Percentiles rank a stretch among this genome's conserved stretches.
These are phyloP conservation scores for Cebidichthys violaceus DNA, from an alignment of 2,113 vertebrate species.

Conservation along the genomic window DNA sequence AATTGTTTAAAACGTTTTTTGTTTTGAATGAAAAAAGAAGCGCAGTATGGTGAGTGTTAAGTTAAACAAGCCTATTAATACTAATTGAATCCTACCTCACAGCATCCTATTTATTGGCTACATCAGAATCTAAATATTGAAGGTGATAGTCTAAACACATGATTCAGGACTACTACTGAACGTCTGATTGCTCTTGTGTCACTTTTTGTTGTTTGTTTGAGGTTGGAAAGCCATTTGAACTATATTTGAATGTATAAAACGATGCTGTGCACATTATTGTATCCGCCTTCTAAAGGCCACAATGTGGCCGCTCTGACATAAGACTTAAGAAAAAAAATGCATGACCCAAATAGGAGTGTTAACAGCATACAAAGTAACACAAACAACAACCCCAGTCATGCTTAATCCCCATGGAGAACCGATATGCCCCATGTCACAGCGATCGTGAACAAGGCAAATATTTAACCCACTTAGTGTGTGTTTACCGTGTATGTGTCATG, in stretches of 20 bases:
- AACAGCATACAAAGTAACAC: neutral
- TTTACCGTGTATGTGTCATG: conserved; percentile 15
- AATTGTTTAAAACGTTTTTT: neutral
- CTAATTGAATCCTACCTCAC: neutral
- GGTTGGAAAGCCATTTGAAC: neutral
- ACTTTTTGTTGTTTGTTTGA: neutral
- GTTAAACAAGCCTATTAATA: neutral
- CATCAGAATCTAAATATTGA: neutral
- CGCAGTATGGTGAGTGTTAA: neutral
- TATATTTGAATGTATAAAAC: neutral
- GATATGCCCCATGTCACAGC: neutral
- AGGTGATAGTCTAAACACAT: neutral
- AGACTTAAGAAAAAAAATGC: conserved; percentile 19
- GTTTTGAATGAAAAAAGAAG: neutral
- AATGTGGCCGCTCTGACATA: neutral
- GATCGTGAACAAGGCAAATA: neutral
- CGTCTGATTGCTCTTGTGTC: neutral
- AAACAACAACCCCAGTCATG: conserved; percentile 3
- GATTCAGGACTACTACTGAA: neutral
- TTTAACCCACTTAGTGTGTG: neutral
- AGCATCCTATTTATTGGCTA: neutral
- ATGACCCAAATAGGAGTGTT: conserved; percentile 33
- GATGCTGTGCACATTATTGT: conserved; percentile 8
- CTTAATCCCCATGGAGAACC: neutral
- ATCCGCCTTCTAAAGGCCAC: neutral